Evolutionary conservation across 2,888 invertebrate genomes (phyloP), one percentile per base, ranked within the genome.

Genomic region (Ornithoptera alexandrae): DNA sequence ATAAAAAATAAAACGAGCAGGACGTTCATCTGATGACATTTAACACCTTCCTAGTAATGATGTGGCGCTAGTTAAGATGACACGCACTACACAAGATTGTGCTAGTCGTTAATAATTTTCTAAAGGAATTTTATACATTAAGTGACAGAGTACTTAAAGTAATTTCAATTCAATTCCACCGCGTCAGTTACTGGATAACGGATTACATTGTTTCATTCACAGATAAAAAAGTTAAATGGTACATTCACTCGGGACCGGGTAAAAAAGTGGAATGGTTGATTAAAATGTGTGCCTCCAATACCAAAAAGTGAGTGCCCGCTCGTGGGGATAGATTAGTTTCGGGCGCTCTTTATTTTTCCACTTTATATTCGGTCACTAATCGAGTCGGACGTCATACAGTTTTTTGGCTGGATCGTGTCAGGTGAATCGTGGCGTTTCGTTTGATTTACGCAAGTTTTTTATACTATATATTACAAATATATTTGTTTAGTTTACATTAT

Each of bases 181-280:
- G n/a, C 59, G 5, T 59, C 59, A 60, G 59, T 60, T 30, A 66
- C 66, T 22, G 60, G 50, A 24, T 46, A 66, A 66, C 56, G 62
- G 24, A 62, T 58, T 62, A 68, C 62, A 68, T 46, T 62, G 67
- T 68, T 68, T 58, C 30, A 62, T 58, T 67, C n/a, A 62, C 39
- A 67, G 61, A 42, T 67, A 67, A 60, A 50, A 67, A 68, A 60
- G 46, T 59, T 53, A 62, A 69, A 69, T 60, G 59, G 60, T 68
- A 60, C 64, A 60, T 58, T 58, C 68, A 53, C 36, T 61, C 65
- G n/a, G 69, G 50, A 78, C 76, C 77, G 79, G 81, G 83, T 86
- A 87, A 89, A 88, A 84, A 79, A 81, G 82, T 83, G 87, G 88
- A 90, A 90, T 90, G 84, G 85, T 87, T 87, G 89, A 89, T 90